Percentiles rank a stretch among this genome's conserved stretches.
phyloP scores from a whole-genome alignment of 2,113 vertebrate genomes.

The Colossoma macropomum region DNA sequence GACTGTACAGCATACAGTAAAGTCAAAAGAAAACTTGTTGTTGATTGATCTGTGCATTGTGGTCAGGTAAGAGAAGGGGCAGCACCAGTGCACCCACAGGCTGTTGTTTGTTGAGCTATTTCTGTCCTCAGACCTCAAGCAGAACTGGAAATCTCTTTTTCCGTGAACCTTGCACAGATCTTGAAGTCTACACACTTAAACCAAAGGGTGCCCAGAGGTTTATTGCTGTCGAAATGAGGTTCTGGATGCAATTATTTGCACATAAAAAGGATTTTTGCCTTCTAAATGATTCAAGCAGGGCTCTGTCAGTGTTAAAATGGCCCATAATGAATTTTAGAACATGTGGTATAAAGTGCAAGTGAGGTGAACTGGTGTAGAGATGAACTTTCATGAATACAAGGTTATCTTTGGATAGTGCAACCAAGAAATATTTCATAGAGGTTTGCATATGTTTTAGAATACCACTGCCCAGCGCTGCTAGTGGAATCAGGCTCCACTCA shows the following conservation, averaged over 20 bases:
- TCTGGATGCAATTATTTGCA: neutral
- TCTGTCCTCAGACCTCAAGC: neutral
- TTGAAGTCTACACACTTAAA: neutral
- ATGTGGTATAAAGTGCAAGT: neutral
- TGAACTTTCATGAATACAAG: no score
- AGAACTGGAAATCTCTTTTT: constrained; percentile 13
- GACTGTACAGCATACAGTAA: neutral
- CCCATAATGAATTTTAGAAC: no score
- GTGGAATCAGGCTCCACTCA: no score
- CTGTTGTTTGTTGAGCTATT: constrained; percentile 24
- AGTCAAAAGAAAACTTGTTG: constrained; percentile 10
- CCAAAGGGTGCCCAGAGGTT: neutral
- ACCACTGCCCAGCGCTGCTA: no score
- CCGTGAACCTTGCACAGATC: no score
- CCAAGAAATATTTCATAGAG: neutral
- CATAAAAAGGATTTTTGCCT: neutral
- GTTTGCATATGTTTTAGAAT: neutral
- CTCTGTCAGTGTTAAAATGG: neutral
- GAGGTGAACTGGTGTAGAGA: neutral
- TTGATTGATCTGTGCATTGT: neutral
- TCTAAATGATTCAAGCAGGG: neutral
- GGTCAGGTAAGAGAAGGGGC: constrained; percentile 5
- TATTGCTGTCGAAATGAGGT: neutral
- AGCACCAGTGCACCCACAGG: neutral
- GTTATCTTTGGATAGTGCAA: neutral